Percentiles rank a stretch among this genome's conserved stretches.
Evolutionary conservation across 1,140 invertebrate species (phyloP).

Genomic region (Diachasmimorpha longicaudata): DNA sequence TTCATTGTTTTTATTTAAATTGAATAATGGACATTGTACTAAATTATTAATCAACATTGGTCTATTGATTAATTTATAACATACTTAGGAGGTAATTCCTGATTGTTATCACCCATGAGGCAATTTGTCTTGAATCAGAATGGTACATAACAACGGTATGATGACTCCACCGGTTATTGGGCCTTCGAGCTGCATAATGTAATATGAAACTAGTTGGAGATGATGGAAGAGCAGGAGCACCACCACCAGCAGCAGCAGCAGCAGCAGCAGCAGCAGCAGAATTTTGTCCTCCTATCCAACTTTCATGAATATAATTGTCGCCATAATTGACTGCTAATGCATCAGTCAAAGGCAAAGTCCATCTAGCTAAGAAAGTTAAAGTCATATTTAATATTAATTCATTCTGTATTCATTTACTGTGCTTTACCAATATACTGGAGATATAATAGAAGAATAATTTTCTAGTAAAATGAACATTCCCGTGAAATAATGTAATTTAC

Average conservation of each 20-base stretch:
- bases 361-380: conserved; percentile 56
- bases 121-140: conserved; percentile 67
- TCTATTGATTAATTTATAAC: too few relatives aligned
- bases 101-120: conserved; percentile 70
- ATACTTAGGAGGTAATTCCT: conserved; percentile 63
- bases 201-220: conserved; percentile 66
- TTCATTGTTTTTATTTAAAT: background rate
- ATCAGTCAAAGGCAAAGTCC: conserved; percentile 63
- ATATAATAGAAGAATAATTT: background rate
- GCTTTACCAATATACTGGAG: too few relatives aligned
- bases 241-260: too few relatives aligned
- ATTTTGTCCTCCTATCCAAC: conserved; percentile 35
- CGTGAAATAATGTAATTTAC: too few relatives aligned
- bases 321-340: conserved; percentile 64
- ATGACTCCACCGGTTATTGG: conserved; percentile 69
- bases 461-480: background rate
- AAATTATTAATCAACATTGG: too few relatives aligned
- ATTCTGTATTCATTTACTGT: background rate
- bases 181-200: conserved; percentile 67
- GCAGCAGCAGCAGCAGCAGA: conserved; percentile 35
- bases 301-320: conserved; percentile 47
- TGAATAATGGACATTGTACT: too few relatives aligned
- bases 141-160: conserved; percentile 67
- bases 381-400: background rate
- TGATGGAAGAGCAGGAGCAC: conserved; percentile 39